Conservation (phyloP, 2,113 vertebrate genomes). For the Cinclus cinclus region DNA sequence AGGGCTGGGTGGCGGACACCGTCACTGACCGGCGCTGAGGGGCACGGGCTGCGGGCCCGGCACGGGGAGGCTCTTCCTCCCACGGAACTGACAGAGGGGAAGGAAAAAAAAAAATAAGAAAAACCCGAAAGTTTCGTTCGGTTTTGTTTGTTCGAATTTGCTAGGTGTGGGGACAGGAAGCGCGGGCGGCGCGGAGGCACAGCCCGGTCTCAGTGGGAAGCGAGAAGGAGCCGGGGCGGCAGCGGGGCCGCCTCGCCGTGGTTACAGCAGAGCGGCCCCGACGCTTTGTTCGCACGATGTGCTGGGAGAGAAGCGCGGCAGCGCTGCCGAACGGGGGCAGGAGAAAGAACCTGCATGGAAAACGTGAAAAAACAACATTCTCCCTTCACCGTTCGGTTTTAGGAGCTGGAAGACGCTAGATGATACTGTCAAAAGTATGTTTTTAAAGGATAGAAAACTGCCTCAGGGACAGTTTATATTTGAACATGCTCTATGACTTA, state of each 20-base stretch:
- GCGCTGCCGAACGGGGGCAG: neutral
- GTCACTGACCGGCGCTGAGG: neutral
- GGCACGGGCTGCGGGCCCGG: neutral
- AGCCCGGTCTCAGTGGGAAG: neutral
- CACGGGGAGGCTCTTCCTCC: neutral
- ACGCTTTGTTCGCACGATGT: neutral
- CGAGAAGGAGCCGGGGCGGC: neutral
- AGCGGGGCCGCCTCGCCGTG: neutral
- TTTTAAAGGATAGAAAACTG: neutral
- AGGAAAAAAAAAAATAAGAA: accelerated
- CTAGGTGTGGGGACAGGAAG: neutral
- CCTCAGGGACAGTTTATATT: neutral
- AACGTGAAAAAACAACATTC: neutral
- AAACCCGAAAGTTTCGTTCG: neutral
- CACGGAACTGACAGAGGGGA: neutral
- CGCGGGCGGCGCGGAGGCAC: neutral
- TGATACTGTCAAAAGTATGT: accelerated
- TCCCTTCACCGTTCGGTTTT: neutral
- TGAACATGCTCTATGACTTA: neutral
- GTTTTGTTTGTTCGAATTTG: neutral
- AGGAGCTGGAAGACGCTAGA: neutral
- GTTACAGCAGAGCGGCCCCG: neutral
- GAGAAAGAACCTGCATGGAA: neutral
- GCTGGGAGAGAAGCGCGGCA: accelerated
- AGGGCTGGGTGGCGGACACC: neutral